Evolutionary conservation across 2,113 vertebrate species (phyloP), one percentile per base, ranked within the genome.

Genomic region (Nycticryphes semicollaris): DNA sequence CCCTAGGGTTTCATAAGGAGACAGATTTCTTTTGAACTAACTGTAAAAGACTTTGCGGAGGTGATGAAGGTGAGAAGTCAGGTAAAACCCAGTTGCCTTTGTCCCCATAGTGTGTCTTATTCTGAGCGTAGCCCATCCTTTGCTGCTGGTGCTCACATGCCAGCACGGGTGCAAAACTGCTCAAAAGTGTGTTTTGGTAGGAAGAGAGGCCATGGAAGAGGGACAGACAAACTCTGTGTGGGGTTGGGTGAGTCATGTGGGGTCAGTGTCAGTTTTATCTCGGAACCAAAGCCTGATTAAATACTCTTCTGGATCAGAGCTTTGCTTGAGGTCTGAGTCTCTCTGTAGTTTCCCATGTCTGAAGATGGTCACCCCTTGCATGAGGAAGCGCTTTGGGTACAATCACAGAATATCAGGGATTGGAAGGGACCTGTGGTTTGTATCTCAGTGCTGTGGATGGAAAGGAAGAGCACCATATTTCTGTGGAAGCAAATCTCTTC

Each of bases 241-340:
- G 63, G 23, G 17, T 11, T 28, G 56, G 27, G 21, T 6, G 33
- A 41, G 23, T 54, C 7, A 12, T 19, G 7, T 64, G 25, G 18
- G 10, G 8, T 51, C 56, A 41, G 37, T 15, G 45, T 23, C 15
- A 16, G 30, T 47, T 87, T 53, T 41, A 15, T 21, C 43, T 78
- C 0, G 0, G 39, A n/a, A 30, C 22, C 2, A 3, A n/a, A 51
- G 25, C 1, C 2, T 19, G 39, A 23, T n/a, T 64, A 13, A 79
- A 24, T 24, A 4, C 25, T 51, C 16, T 21, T 39, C 43, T n/a
- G 76, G 5, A 1, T 10, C 10, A 54, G 66, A 17, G 54, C 24
- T 53, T 35, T 24, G 11, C 19, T 56, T 5, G 18, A 28, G 30
- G 14, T 72, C 17, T 11, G 60, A 54, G 45, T 7, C 3, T 66